Evolutionary conservation across 2,888 invertebrate genomes (phyloP).

Genomic region (Dasypogon diadema): DNA sequence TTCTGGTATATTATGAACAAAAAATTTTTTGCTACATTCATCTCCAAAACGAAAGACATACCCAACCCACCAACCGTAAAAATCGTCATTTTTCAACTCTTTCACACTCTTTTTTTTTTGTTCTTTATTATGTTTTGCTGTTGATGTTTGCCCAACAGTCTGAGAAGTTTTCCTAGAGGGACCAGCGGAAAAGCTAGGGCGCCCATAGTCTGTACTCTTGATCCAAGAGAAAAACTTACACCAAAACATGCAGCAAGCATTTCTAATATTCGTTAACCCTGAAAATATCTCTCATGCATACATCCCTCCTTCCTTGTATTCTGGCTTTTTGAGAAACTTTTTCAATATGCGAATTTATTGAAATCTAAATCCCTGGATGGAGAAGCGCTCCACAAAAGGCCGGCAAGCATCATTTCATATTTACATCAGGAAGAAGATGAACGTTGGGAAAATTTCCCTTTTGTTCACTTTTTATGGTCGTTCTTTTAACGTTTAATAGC

Average conservation of each 20-base stretch:
- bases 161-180: slow-evolving; percentile 26
- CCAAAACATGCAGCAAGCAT: slow-evolving; percentile 26
- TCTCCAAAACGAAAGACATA: too few relatives aligned
- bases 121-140: too few relatives aligned
- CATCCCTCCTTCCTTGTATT: neutral
- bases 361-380: slow-evolving; percentile 25
- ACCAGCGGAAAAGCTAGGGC: slow-evolving; percentile 4
- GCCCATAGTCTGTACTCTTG: slow-evolving; percentile 21
- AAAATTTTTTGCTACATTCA: too few relatives aligned
- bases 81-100: too few relatives aligned
- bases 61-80: too few relatives aligned
- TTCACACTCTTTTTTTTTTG: too few relatives aligned
- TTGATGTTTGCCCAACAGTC: slow-evolving; percentile 20
- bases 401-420: neutral
- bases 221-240: slow-evolving; percentile 25
- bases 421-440: neutral
- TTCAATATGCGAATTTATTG: slow-evolving; percentile 39
- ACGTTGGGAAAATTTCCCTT: neutral
- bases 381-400: neutral
- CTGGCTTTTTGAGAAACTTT: slow-evolving; percentile 26
- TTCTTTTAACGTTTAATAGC: slow-evolving; percentile 32
- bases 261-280: slow-evolving; percentile 41
- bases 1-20: too few relatives aligned
- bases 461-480: neutral
- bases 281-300: slow-evolving; percentile 13